Conservation (phyloP, 2,888 invertebrate species). For the Drosophila mimica region DNA sequence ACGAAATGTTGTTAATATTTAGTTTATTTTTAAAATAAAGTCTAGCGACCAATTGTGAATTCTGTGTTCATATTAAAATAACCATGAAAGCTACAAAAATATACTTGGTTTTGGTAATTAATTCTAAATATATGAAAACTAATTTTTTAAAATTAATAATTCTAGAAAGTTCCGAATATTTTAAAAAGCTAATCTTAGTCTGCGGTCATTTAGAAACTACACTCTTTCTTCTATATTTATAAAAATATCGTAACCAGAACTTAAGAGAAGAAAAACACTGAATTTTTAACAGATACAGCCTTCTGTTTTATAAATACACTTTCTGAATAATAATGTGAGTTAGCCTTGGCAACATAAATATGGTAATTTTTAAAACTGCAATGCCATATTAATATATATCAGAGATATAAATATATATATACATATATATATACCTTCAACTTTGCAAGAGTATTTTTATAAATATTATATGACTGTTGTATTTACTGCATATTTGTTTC, state of each 20-base stretch:
- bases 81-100: fast-evolving
- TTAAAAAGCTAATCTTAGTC: neutral
- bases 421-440: too few relatives aligned
- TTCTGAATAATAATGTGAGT: neutral
- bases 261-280: neutral
- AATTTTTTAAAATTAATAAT: neutral
- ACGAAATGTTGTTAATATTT: neutral
- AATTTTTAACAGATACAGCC: neutral
- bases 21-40: neutral
- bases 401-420: neutral
- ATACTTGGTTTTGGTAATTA: neutral
- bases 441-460: neutral
- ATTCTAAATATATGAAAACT: neutral
- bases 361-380: neutral
- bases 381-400: neutral
- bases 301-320: neutral
- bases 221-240: neutral
- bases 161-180: neutral
- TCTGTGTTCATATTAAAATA: neutral
- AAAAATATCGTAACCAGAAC: neutral
- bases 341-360: neutral
- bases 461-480: neutral
- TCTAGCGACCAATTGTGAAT: neutral
- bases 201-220: neutral
- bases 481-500: neutral